Evolutionary conservation across 1,140 invertebrate species (phyloP).

Genomic region (Drosophila nebulosa): DNA sequence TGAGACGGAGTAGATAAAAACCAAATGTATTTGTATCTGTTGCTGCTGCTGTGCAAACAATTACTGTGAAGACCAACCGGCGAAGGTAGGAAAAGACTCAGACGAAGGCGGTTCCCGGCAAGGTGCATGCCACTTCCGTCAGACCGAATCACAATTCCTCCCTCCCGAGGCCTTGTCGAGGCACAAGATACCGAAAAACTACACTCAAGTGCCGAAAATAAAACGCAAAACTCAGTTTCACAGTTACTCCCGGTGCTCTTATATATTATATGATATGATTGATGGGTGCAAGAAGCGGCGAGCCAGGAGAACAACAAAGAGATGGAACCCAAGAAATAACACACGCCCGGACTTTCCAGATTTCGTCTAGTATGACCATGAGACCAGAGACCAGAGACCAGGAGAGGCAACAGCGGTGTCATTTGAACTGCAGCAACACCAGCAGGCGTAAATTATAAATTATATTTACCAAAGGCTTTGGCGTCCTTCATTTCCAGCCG

Average conservation of each 20-base stretch:
- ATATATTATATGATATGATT: conserved; percentile 61
- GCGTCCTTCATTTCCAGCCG: not conserved
- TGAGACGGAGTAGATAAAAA: conserved; percentile 45
- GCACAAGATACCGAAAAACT: conserved; percentile 33
- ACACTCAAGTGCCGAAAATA: conserved; percentile 64
- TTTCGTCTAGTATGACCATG: conserved; percentile 15
- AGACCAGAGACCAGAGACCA: no score
- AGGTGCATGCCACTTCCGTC: conserved; percentile 49
- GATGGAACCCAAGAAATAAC: conserved; percentile 8
- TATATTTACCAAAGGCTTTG: conserved; percentile 56
- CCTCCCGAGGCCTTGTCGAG: conserved; percentile 17
- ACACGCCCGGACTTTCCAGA: not conserved
- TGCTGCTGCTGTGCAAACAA: conserved; percentile 67
- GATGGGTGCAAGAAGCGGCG: conserved; percentile 43
- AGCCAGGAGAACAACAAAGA: conserved; percentile 11
- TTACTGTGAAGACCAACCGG: conserved; percentile 45
- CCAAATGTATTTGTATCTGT: conserved; percentile 28
- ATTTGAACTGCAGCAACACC: conserved; percentile 27
- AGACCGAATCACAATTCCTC: no score
- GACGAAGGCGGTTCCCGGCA: not conserved
- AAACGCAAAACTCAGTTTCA: conserved; percentile 54
- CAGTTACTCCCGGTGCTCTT: conserved; percentile 22
- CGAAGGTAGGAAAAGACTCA: conserved; percentile 8
- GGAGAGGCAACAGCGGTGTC: conserved; percentile 2
- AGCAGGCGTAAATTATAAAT: conserved; percentile 58